Evolutionary conservation across 2,797 vertebrate species (phyloP), one percentile per base, ranked within the genome.

Genomic region (Alectoris magna): DNA sequence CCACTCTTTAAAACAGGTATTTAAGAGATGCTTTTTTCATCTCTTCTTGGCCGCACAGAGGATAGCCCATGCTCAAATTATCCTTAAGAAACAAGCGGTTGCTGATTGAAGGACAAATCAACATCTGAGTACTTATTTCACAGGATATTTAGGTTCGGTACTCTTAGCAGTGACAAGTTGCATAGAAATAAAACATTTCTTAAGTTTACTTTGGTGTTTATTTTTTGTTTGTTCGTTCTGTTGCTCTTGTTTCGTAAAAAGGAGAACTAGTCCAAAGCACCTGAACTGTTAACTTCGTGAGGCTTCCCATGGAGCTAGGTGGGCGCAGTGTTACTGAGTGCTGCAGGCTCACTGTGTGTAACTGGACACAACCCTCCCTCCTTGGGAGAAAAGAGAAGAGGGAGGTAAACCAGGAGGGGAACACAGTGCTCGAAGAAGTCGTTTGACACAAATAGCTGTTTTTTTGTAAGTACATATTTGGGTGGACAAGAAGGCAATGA

Each of bases 291-390:
- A 31, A 18, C 2, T 2, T 56, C 41, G n/a, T 60, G 56, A 9
- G 10, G 51, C 27, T 48, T 80, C 13, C 29, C 19, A 1, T 29
- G 51, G 58, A 43, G 29, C n/a, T 26, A 18, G 38, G 43, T 14
- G 63, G 41, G 17, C 0, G 0, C 29, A 43, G 60, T 23, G 34
- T 22, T 73, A 38, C 71, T 21, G 44, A 51, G 5, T 17, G 41
- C 43, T 68, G 26, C 62, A 0, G 2, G 36, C 31, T 87, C 0
- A 3, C 1, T 70, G 51, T 24, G n/a, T 14, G 6, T 23, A 48
- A 49, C 48, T 51, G 73, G 53, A 59, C 46, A 39, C 1, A 3
- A 16, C 44, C 53, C 27, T 83, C 24, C 38, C 12, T 67, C 24
- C 34, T 8, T 14, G 12, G 10, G 14, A 19, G 17, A 58, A 34